Evolutionary conservation across 1,140 invertebrate species (phyloP), one percentile per base, ranked within the genome.

Genomic region (Caenorhabditis tropicalis): DNA sequence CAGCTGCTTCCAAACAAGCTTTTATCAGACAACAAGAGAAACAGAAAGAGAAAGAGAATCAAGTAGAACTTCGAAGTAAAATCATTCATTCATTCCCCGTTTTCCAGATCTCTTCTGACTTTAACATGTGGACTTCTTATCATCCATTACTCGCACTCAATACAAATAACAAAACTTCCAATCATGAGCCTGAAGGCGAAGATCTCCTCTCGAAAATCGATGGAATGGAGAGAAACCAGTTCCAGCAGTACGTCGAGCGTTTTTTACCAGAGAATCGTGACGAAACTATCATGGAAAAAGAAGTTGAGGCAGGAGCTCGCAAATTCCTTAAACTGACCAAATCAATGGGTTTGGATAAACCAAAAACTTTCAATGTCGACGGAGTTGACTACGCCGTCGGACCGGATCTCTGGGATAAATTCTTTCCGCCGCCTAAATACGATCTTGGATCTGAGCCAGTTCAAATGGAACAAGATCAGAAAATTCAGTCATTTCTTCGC

Each of bases 201-300:
- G 65, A 74, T 43, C 36, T 74, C n/a, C 4, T 74, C 36, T 43
- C 65, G 21, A 74, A 74, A 74, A 43, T 74, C 10, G 65, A 74
- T 74, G 65, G 36, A 6, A 12, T n/a, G n/a, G n/a, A n/a, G n/a
- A n/a, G n/a, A n/a, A n/a, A n/a, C n/a, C n/a, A n/a, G 5, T 46
- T 36, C 21, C 16, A 74, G 31, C 21, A 9, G n/a, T 43, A n/a
- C 43, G 9, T 39, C 15, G 33, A 74, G 9, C 19, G n/a, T n/a
- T n/a, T n/a, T n/a, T n/a, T n/a, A n/a, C n/a, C n/a, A n/a, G n/a
- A n/a, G n/a, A n/a, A n/a, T n/a, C n/a, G n/a, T n/a, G n/a, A n/a
- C n/a, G n/a, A n/a, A n/a, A n/a, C n/a, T n/a, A n/a, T n/a, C n/a
- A n/a, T n/a, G n/a, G n/a, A n/a, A n/a, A n/a, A n/a, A n/a, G n/a